Evolutionary conservation across 2,888 invertebrate genomes (phyloP), one percentile per base, ranked within the genome.

Genomic region (Neoitamus cyanurus): DNA sequence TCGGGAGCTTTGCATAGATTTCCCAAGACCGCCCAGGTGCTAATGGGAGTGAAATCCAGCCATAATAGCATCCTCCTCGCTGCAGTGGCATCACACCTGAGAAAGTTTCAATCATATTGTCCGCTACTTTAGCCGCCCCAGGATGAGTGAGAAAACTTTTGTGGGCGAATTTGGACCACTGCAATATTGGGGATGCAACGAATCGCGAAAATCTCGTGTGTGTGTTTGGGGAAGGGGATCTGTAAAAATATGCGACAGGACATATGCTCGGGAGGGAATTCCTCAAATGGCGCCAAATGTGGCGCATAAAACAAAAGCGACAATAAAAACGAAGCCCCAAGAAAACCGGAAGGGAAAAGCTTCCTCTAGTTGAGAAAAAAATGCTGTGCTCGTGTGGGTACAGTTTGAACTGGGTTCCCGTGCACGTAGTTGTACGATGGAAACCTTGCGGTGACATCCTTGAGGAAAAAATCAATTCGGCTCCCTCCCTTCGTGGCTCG

Each of bases 341-440:
- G 58, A 58, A 58, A 58, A 58, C 58, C 58, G 58, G 58, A 58
- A 58, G 58, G 58, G 58, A 58, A 58, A 58, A 58, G 42, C 42
- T 42, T 42, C 58, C 20, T 58, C 15, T 25, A 58, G 58, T 20
- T 58, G n/a, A 42, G 42, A 42, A 42, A 42, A 48, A 58, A 46
- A 46, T 3, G 3, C 9, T 58, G 20, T 58, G 9, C 25, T 25
- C 25, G 58, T 58, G 25, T 58, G 58, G 25, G 58, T 58, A 7
- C 25, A 20, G 20, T 58, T 20, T 58, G 58, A 58, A 25, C 11
- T 25, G 20, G 58, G 25, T 58, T 9, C 15, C 20, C 25, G 25
- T 58, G 58, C 15, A 58, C n/a, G 58, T 58, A 25, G 15, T 25
- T 58, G 58, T 58, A 58, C 9, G 42, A 42, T n/a, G 20, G 58